Percentiles rank a stretch among this genome's conserved stretches.
Conservation (phyloP, 2,797 vertebrate species). For the Florisuga fusca region DNA sequence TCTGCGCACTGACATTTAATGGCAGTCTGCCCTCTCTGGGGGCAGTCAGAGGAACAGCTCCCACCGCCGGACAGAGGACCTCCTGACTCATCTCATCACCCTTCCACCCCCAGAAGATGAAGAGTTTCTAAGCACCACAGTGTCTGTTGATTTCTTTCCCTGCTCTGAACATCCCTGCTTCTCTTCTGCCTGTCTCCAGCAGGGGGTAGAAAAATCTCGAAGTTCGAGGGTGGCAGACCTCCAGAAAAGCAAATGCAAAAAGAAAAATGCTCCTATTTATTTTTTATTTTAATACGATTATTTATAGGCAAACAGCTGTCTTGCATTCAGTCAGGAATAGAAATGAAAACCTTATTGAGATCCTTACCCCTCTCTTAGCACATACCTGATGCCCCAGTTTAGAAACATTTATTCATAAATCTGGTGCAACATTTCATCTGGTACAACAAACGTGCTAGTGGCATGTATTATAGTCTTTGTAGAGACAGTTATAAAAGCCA, state of each 20-base stretch:
- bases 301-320: not conserved
- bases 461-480: not conserved
- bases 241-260: not conserved
- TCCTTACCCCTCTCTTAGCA: not conserved
- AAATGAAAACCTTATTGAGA: not conserved
- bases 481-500: not conserved
- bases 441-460: not conserved
- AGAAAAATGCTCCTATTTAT: not conserved
- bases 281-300: conserved; percentile 21
- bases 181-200: conserved; percentile 17
- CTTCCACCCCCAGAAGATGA: rapidly evolving
- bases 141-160: not conserved
- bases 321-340: not conserved
- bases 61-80: not conserved
- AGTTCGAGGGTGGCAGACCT: not conserved
- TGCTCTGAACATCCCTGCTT: not conserved
- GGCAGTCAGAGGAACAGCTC: not conserved
- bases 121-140: not conserved
- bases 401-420: not conserved
- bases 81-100: not conserved
- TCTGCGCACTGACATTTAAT: not conserved
- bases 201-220: conserved; percentile 20
- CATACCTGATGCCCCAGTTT: not conserved
- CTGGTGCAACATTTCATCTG: not conserved
- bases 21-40: not conserved